Evolutionary conservation across 1,140 invertebrate species (phyloP).

Genomic region (Meteorus sp.): DNA sequence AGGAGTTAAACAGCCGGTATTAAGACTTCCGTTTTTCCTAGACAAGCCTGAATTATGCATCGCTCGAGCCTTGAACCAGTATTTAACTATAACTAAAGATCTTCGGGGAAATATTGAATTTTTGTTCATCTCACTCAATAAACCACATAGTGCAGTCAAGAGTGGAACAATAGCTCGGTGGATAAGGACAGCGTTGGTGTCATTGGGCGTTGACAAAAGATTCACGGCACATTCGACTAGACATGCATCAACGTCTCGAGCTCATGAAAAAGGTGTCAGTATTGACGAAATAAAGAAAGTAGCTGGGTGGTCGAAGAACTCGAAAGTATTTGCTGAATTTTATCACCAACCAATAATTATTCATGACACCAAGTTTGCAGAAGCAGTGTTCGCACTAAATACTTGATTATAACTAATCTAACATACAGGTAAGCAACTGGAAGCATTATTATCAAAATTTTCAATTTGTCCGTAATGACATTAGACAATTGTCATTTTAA

Average conservation of each 20-base stretch:
- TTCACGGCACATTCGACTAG: background rate
- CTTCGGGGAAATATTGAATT: background rate
- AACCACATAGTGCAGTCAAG: slow-evolving; percentile 10
- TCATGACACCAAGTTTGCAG: background rate
- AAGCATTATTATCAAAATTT: no score
- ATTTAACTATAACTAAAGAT: slow-evolving; percentile 1
- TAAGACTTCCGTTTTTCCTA: slow-evolving; percentile 16
- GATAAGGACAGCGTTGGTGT: background rate
- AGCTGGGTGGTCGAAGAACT: background rate
- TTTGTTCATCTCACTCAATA: slow-evolving; percentile 21
- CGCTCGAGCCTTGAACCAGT: background rate
- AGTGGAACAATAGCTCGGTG: background rate
- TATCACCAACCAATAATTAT: background rate
- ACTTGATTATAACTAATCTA: background rate
- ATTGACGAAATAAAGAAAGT: background rate
- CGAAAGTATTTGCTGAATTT: background rate
- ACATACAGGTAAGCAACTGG: background rate
- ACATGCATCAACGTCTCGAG: background rate
- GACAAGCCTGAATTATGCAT: background rate
- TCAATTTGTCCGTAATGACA: no score
- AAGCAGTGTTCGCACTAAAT: background rate
- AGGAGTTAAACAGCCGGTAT: slow-evolving; percentile 16
- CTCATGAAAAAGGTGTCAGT: background rate
- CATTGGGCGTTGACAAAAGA: background rate
- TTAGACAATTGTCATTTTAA: no score